Percentiles rank a stretch among this genome's conserved stretches.
phyloP scores from a whole-genome alignment of 2,113 vertebrate species.

The Ptilonorhynchus violaceus region DNA sequence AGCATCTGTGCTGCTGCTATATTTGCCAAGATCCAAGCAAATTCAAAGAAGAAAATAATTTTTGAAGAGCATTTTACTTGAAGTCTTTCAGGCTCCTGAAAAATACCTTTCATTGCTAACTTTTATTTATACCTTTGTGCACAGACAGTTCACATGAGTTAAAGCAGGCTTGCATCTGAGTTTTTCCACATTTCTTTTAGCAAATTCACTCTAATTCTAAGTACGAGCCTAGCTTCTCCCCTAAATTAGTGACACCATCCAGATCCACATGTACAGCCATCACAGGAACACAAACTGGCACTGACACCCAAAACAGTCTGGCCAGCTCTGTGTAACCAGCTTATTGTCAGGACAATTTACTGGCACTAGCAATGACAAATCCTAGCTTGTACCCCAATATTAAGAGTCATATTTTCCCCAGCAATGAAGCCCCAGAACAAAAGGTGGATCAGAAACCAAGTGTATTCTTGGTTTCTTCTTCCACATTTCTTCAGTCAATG shows the following conservation, averaged over 20 bases:
- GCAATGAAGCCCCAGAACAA: background rate
- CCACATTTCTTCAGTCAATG: too few relatives aligned
- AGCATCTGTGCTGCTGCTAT: background rate
- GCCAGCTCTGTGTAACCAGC: background rate
- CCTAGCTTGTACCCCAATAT: background rate
- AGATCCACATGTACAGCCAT: background rate
- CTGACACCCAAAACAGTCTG: background rate
- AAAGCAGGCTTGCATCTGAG: background rate
- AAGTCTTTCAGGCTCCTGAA: background rate
- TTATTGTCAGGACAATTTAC: background rate
- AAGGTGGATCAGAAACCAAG: background rate
- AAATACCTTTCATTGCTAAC: background rate
- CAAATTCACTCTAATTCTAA: background rate
- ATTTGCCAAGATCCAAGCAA: background rate
- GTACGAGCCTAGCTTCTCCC: background rate
- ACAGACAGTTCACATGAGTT: background rate
- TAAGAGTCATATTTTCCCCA: background rate
- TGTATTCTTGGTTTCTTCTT: too few relatives aligned
- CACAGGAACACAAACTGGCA: background rate
- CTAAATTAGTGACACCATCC: background rate
- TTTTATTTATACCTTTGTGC: background rate
- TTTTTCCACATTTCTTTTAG: background rate
- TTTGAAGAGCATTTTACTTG: background rate
- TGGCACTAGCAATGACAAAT: background rate
- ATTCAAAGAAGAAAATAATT: background rate